Evolutionary conservation across 2,888 invertebrate genomes (phyloP).

Genomic region (Automeris io): DNA sequence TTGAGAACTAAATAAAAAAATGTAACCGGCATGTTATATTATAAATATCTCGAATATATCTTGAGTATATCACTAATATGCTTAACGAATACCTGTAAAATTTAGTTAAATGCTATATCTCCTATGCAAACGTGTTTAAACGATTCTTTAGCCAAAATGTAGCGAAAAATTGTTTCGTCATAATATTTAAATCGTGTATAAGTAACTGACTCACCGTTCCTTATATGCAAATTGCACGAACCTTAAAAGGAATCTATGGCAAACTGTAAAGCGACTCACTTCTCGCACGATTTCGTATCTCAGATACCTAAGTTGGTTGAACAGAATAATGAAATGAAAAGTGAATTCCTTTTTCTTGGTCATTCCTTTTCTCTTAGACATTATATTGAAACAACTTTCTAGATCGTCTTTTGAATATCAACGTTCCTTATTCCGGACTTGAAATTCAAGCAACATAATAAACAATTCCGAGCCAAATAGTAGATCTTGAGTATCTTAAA

Average conservation of each 20-base stretch:
- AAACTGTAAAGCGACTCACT: neutral
- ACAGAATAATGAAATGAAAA: conserved; percentile 12
- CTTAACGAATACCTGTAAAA: too few species aligned
- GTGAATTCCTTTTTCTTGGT: conserved; percentile 8
- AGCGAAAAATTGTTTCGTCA: too few species aligned
- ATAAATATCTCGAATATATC: too few species aligned
- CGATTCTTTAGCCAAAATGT: too few species aligned
- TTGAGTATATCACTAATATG: too few species aligned
- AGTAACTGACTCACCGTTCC: too few species aligned
- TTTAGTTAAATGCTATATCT: too few species aligned
- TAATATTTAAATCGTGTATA: too few species aligned
- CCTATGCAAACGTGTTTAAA: too few species aligned
- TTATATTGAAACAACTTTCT: conserved; percentile 12
- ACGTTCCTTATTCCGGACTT: conserved; percentile 4
- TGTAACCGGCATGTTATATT: too few species aligned
- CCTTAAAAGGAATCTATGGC: neutral
- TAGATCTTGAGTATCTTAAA: neutral
- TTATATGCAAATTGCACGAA: too few species aligned
- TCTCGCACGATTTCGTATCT: neutral
- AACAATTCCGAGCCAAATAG: neutral
- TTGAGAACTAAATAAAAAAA: too few species aligned
- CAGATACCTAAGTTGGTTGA: conserved; percentile 3
- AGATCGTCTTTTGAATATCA: conserved; percentile 7
- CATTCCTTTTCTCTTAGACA: conserved; percentile 7
- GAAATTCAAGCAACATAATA: conserved; percentile 1